Conservation (phyloP, 35 echinoderm and acorn worm genomes). For the Chiridota heheva region DNA sequence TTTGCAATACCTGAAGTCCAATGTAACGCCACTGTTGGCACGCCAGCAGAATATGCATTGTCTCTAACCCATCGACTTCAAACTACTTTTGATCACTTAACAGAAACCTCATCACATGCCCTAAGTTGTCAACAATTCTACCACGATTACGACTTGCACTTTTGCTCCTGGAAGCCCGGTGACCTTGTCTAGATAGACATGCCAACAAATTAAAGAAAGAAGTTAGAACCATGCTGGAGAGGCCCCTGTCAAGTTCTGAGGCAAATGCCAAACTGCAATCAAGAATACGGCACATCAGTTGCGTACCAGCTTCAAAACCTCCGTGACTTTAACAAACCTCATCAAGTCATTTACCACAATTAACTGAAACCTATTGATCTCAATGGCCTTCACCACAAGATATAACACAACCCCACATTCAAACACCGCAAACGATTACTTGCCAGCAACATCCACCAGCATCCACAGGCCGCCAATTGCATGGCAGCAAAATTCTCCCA, state of each 20-base stretch:
- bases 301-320: neutral
- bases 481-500: too few relatives aligned
- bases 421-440: too few relatives aligned
- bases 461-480: too few relatives aligned
- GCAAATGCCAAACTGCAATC: neutral
- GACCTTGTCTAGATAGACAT: conserved; percentile 19
- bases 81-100: neutral
- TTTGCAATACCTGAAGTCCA: neutral
- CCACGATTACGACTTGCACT: neutral
- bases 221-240: conserved; percentile 5
- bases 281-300: conserved; percentile 10
- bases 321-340: neutral
- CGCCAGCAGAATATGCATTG: neutral
- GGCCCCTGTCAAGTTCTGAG: conserved; percentile 21
- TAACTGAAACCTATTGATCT: conserved; percentile 7
- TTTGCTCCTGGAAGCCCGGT: neutral
- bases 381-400: too few relatives aligned
- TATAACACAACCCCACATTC: too few relatives aligned
- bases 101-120: neutral
- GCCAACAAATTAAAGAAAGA: neutral
- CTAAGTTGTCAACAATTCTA: neutral
- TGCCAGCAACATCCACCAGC: too few relatives aligned
- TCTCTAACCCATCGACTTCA: neutral
- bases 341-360: neutral
- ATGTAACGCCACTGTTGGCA: neutral